Conservation (phyloP, 1,140 invertebrate genomes). For the Spodoptera frugiperda region DNA sequence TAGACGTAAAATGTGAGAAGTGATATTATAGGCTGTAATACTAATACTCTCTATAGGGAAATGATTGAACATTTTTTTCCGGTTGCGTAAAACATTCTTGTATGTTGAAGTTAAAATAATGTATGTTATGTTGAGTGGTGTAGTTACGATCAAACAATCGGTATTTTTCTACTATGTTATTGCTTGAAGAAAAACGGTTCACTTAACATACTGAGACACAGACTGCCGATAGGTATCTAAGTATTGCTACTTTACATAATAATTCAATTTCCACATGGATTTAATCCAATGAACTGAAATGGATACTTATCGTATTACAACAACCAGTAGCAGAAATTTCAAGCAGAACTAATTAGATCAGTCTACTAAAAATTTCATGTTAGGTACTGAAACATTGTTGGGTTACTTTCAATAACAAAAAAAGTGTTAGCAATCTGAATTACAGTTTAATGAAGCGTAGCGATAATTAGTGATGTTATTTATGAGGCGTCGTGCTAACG, state of each 20-base stretch:
- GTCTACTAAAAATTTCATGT: neutral
- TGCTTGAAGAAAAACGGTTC: too few species aligned
- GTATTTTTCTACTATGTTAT: too few species aligned
- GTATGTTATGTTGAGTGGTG: neutral
- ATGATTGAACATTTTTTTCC: slow-evolving; percentile 23
- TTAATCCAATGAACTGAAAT: neutral
- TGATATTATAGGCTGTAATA: slow-evolving; percentile 37
- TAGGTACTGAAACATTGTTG: slow-evolving; percentile 11
- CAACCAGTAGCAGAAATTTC: neutral
- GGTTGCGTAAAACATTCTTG: slow-evolving; percentile 11
- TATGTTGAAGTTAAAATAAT: slow-evolving; percentile 1
- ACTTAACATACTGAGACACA: too few species aligned
- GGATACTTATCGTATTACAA: neutral
- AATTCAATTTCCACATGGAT: too few species aligned
- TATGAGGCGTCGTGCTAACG: slow-evolving; percentile 21
- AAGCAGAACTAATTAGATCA: neutral
- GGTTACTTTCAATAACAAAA: slow-evolving; percentile 17
- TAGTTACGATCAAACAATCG: neutral
- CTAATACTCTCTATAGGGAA: slow-evolving; percentile 1
- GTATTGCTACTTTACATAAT: too few species aligned
- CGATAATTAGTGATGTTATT: slow-evolving; percentile 47
- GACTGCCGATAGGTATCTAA: too few species aligned
- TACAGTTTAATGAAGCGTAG: slow-evolving; percentile 45
- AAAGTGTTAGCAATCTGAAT: slow-evolving; percentile 45
- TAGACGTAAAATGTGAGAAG: slow-evolving; percentile 32